A percentile compares a stretch with the other conserved stretches of the same genome.
phyloP scores from a whole-genome alignment of 2,113 vertebrate species.

The Sinocyclocheilus maitianheensis region DNA sequence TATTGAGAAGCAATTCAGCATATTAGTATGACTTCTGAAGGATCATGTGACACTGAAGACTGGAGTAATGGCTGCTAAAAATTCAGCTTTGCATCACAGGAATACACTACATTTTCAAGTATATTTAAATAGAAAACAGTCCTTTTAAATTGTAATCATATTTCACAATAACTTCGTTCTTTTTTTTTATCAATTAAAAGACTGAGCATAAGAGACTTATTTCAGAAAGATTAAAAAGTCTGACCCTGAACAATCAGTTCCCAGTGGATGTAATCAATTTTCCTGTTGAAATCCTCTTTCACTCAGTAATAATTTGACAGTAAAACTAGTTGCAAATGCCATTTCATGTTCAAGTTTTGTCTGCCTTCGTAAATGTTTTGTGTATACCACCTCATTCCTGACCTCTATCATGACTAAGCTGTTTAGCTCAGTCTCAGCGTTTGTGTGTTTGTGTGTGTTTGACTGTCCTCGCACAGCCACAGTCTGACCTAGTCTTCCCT shows the following conservation, averaged over 20 bases:
- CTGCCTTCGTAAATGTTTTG: neutral
- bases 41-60: too few species aligned
- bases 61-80: too few species aligned
- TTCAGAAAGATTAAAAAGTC: neutral
- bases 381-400: neutral
- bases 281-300: neutral
- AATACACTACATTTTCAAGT: too few species aligned
- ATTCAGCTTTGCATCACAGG: too few species aligned
- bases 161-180: neutral
- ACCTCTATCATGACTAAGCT: conserved; percentile 26
- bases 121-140: too few species aligned
- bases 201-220: neutral
- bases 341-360: neutral
- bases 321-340: neutral
- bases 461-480: neutral
- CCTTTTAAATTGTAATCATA: too few species aligned
- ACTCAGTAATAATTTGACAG: neutral
- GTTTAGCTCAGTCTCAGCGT: neutral
- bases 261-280: neutral
- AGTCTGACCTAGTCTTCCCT: conserved; percentile 21
- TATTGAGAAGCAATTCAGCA: too few species aligned
- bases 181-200: neutral
- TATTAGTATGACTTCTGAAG: too few species aligned
- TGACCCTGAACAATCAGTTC: neutral
- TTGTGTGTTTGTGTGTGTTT: neutral